phyloP scores from a whole-genome alignment of 2,797 vertebrate species.

The Nothura maculosa region DNA sequence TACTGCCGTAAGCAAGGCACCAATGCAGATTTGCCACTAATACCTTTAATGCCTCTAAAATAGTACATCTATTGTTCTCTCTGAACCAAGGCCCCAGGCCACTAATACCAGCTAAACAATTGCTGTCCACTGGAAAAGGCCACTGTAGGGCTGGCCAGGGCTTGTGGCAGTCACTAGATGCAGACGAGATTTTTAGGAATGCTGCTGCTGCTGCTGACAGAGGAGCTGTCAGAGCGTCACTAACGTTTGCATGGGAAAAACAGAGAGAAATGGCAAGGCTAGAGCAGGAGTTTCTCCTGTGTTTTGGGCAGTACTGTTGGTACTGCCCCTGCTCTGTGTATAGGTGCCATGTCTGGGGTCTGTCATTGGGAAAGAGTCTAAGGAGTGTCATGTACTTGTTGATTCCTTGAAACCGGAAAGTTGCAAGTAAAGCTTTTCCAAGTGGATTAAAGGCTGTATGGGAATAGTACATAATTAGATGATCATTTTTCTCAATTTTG shows the following conservation, averaged over 20 bases:
- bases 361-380: too few species aligned
- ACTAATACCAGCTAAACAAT: constrained; percentile 64
- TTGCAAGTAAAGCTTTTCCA: neutral
- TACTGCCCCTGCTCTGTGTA: neutral
- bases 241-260: neutral
- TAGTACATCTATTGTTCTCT: constrained; percentile 67
- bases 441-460: neutral
- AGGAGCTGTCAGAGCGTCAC: neutral
- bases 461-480: neutral
- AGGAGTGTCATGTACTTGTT: neutral
- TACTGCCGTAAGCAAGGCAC: constrained; percentile 55
- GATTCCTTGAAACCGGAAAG: neutral
- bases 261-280: neutral
- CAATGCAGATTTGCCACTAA: constrained; percentile 58
- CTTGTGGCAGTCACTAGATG: neutral
- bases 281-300: neutral
- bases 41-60: constrained; percentile 71
- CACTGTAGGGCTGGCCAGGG: neutral
- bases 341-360: too few species aligned
- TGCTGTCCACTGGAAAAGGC: constrained; percentile 28
- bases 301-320: neutral
- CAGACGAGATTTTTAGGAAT: neutral
- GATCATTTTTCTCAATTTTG: neutral
- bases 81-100: constrained; percentile 41
- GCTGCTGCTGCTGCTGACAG: neutral